Base-by-base conservation (phyloP, 2,113 vertebrate genomes). In the Accipiter cooperii region DNA sequence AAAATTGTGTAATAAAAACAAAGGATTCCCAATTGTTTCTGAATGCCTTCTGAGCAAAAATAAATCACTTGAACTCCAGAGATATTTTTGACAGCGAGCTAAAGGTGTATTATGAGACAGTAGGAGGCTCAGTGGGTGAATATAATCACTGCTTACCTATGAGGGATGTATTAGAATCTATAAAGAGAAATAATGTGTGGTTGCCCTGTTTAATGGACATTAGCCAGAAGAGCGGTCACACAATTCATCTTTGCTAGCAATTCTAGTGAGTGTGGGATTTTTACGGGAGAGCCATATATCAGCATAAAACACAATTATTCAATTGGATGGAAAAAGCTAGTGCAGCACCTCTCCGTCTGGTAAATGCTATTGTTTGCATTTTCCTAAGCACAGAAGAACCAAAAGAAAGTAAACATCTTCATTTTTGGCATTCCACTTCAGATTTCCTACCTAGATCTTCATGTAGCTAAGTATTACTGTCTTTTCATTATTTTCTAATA, bases 51-150 rank as follows among this genome's bases (percentile, higher is more conserved):
- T 87, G 87, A 76, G 58, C 15, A 95, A 94, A 96, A 96, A 94
- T 93, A 96, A 93, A 97, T 87, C 81, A 57, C 40, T 31, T 93
- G 65, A 79, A 87, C 38, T 95, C 84, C 68, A 93, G 84, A 94
- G 82, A 55, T 88, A 77, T 88, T 95, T 96, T 63, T 91, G 84
- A 96, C 66, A 87, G 79, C 71, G n/a, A 96, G 47, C 63, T 90
- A 89, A 88, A 96, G 70, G 84, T 90, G 47, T 68, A 42, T 91
- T 95, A 75, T 33, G 31, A 58, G 42, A 49, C n/a, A 86, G 94
- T 86, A 93, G 93, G 84, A 96, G 96, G 84, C 51, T 94, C 0
- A 0, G 78, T 95, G 84, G 87, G 84, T 90, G 89, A 96, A 81
- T 70, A 84, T 51, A 93, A 91, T 93, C 54, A 31, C 55, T 91